Base-by-base conservation (phyloP, 2,113 vertebrate species). In the Rhagologus leucostigma region DNA sequence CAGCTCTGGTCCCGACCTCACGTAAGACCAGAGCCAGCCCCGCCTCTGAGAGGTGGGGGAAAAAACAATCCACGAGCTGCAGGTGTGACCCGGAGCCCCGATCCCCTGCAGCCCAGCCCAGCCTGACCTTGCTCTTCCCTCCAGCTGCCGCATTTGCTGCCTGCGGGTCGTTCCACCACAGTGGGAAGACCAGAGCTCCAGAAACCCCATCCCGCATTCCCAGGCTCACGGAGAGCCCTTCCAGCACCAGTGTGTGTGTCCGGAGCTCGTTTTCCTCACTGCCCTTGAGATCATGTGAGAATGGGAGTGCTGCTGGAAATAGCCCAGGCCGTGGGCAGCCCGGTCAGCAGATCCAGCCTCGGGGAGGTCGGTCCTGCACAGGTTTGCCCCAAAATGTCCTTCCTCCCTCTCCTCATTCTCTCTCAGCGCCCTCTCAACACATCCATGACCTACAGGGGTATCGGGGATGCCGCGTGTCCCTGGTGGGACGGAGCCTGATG, bases 281-380 rank as follows among this genome's bases (percentile, higher is more conserved):
- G 52, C 55, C 59, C 89, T 87, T 39, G 4, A 89, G 93, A 89
- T 90, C 95, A 95, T 62, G 80, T 95, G 96, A 60, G 67, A 80
- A 69, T 14, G 86, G 82, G 76, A 91, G 73, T 14, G 68, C 56
- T 39, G 76, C 93, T 86, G 65, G 56, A 96, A 92, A 92, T 7
- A 86, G 68, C 53, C 33, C 76, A 22, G 69, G 46, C 85, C 3
- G 2, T 13, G 55, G 84, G 68, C 9, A 5, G 87, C 65, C 13
- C 33, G 23, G 67, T 41, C 95, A 95, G 89, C 91, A 88, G 91
- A 59, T 35, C 80, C 23, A 44, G 37, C 67, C 62, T 8, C 0
- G 0, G 52, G 70, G 50, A 37, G 35, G 16, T 60, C 49, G 11
- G 15, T 47, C 69, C 60, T 56, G 59, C n/a, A 41, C 59, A 41